Evolutionary conservation across 2,888 invertebrate species (phyloP).

Genomic region (Hypomecis atomaria): DNA sequence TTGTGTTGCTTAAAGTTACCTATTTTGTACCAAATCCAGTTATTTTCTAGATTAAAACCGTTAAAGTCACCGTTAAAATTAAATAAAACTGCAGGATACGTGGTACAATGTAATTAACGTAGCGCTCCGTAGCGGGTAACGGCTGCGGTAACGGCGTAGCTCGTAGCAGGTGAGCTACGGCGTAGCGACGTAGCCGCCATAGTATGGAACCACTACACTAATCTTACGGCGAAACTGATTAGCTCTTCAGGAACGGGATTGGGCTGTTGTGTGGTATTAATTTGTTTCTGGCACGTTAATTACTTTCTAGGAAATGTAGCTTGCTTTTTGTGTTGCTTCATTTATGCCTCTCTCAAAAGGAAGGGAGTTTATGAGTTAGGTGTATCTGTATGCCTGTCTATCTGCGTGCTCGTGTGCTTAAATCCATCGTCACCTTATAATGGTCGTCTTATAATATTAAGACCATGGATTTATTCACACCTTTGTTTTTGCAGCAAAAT

Average conservation of each 20-base stretch:
- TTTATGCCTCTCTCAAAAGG: too few relatives aligned
- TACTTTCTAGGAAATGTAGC: not conserved
- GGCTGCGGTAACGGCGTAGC: constrained; percentile 28
- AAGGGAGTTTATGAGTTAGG: too few relatives aligned
- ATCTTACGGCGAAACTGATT: constrained; percentile 31
- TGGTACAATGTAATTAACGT: constrained; percentile 35
- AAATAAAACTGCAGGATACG: constrained; percentile 26
- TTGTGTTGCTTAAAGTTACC: not conserved
- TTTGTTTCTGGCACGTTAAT: constrained; percentile 4
- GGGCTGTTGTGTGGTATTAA: constrained; percentile 29
- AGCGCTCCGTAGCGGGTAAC: constrained; percentile 21
- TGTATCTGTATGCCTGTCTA: too few relatives aligned
- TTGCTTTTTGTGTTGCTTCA: not conserved
- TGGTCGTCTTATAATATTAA: too few relatives aligned
- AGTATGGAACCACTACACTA: constrained; percentile 26
- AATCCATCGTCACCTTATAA: too few relatives aligned
- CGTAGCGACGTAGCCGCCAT: constrained; percentile 25
- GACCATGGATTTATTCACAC: too few relatives aligned
- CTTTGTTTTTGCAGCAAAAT: too few relatives aligned
- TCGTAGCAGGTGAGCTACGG: constrained; percentile 33
- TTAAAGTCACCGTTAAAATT: constrained; percentile 15
- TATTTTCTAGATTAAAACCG: not conserved
- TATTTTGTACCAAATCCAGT: too few relatives aligned
- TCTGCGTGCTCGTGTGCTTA: too few relatives aligned
- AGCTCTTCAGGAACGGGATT: constrained; percentile 25